Evolutionary conservation across 2,113 vertebrate genomes (phyloP), one percentile per base, ranked within the genome.

Genomic region (Ceyx melanurus): DNA sequence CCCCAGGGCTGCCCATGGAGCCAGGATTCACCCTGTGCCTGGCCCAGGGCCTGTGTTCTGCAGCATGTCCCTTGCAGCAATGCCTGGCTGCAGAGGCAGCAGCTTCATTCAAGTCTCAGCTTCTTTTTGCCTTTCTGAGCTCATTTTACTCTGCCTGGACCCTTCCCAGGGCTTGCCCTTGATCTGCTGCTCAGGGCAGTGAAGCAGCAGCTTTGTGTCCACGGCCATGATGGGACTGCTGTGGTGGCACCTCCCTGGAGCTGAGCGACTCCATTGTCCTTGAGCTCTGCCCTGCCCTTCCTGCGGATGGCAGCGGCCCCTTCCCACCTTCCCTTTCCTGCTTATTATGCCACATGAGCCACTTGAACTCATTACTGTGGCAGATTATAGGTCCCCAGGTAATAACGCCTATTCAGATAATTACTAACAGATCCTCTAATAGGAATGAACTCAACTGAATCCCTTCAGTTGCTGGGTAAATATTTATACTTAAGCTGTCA

Each of bases 401-500:
- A 95, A 94, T 93, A 92, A 90, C 33, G 64, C 37, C 50, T 86
- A 94, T 94, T 97, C 40, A 82, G 95, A 92, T 97, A 97, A 98
- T 98, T 97, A 97, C 97, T 75, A 95, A 81, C 97, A 94, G 94
- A 92, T 95, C 71, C 93, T 95, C 92, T 97, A 96, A 97, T 96
- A 95, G 95, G 95, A 95, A 90, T 48, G 90, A 95, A 95, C 93
- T 97, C 94, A 19, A 71, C 62, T 92, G 96, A 96, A 96, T 94
- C 92, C 92, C 74, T 93, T 96, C 97, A 95, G 90, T 96, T 93
- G 26, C 92, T 91, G 95, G 88, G 35, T 54, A 72, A 70, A 95
- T 92, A 72, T 93, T 95, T 94, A 82, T 82, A 81, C 90, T 88
- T 88, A 35, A 95, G 93, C 87, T 23, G 18, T 91, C 92, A 94